These are phyloP conservation scores for Drosophila busckii DNA, from an alignment of 1,140 invertebrate species.

Conservation along the genomic window DNA sequence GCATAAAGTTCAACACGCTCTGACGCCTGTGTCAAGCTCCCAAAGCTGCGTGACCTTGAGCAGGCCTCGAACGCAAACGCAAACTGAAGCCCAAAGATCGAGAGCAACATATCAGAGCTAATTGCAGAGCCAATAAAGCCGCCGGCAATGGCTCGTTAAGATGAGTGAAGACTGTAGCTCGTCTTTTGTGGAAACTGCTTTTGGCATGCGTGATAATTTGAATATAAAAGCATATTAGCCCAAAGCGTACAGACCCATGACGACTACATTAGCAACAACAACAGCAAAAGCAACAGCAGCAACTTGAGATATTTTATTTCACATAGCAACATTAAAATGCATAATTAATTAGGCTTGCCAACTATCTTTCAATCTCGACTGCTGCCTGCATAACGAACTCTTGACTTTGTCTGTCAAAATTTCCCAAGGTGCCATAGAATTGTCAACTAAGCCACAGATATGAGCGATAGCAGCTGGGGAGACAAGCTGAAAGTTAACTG, in stretches of 20 bases:
- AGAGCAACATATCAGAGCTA: conserved; percentile 11
- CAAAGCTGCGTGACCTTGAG: conserved; percentile 18
- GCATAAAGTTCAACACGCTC: conserved; percentile 22
- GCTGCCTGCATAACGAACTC: too few species aligned
- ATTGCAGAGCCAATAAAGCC: conserved; percentile 45
- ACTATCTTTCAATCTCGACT: conserved; percentile 3
- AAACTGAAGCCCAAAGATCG: too few species aligned
- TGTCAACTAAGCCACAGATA: conserved; percentile 41
- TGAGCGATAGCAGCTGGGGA: not conserved
- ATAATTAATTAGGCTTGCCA: conserved; percentile 54
- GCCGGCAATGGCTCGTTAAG: conserved; percentile 60
- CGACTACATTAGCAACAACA: conserved; percentile 35
- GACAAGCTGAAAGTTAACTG: not conserved
- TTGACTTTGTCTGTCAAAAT: not conserved
- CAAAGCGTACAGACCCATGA: conserved; percentile 33
- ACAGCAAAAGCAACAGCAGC: not conserved
- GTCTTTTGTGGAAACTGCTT: conserved; percentile 37
- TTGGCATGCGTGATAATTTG: conserved; percentile 71
- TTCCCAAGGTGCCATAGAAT: conserved; percentile 43
- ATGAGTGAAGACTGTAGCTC: too few species aligned
- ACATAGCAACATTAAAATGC: conserved; percentile 60
- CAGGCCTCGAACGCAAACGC: not conserved
- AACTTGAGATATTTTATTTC: conserved; percentile 32
- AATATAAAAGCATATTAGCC: conserved; percentile 67
- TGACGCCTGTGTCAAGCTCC: not conserved